Percentiles rank a stretch among this genome's conserved stretches.
phyloP scores from a whole-genome alignment of 2,797 vertebrate species.

The Paramormyrops hopkinsi region DNA sequence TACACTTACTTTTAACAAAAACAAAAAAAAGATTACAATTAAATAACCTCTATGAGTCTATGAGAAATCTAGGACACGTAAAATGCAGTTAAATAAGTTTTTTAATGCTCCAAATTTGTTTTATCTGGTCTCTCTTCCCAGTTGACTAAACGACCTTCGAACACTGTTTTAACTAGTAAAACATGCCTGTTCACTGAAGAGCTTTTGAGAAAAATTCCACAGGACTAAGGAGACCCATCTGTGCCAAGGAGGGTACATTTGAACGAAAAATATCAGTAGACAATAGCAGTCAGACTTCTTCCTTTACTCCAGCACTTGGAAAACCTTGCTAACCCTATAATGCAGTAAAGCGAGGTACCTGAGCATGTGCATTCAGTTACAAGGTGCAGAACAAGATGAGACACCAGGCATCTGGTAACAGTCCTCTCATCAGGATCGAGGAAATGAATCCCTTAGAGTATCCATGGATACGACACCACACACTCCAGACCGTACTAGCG shows the following conservation, averaged over 20 bases:
- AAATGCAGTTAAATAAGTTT: neutral
- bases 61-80: neutral
- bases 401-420: neutral
- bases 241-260: neutral
- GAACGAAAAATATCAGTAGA: neutral
- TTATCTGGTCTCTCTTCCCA: neutral
- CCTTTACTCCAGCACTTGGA: neutral
- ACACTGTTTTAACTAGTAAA: neutral
- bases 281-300: neutral
- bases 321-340: neutral
- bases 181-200: neutral
- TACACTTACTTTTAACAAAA: neutral
- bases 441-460: constrained; percentile 4
- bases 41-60: neutral
- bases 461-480: neutral
- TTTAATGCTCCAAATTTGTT: neutral
- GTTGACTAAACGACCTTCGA: neutral
- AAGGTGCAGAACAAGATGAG: neutral
- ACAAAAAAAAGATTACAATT: neutral
- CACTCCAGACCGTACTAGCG: neutral
- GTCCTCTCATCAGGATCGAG: neutral
- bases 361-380: neutral
- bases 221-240: neutral
- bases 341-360: neutral
- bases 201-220: neutral